These are phyloP conservation scores for Lordiphosa fenestrarum DNA, from an alignment of 2,888 invertebrate species.

Conservation along the genomic window DNA sequence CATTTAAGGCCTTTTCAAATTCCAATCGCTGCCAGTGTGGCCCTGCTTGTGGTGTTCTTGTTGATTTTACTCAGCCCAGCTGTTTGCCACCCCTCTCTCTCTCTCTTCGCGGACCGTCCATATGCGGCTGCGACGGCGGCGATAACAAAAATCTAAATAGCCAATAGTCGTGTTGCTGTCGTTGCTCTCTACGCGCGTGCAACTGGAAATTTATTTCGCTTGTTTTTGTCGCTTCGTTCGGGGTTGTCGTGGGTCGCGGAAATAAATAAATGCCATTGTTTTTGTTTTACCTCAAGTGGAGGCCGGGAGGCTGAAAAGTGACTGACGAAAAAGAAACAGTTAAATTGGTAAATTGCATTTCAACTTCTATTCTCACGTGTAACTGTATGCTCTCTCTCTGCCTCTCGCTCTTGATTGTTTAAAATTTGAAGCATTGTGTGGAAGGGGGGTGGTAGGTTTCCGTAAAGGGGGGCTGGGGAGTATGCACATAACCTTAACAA, in stretches of 20 bases:
- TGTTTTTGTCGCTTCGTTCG: slow-evolving; percentile 12
- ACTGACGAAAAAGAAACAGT: no score
- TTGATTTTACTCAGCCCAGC: no score
- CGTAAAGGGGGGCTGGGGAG: not conserved
- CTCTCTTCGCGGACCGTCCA: no score
- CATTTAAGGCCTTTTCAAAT: no score
- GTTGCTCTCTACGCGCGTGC: slow-evolving; percentile 4
- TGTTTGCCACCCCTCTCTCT: no score
- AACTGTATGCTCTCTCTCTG: not conserved
- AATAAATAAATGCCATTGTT: slow-evolving; percentile 9
- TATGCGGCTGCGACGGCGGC: not conserved
- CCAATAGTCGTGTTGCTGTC: slow-evolving; percentile 1
- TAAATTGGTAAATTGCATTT: no score
- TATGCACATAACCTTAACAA: slow-evolving; percentile 3
- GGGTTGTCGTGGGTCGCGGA: slow-evolving; percentile 5
- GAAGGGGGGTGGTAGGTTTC: not conserved
- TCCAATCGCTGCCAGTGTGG: no score
- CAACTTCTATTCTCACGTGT: slow-evolving; percentile 8
- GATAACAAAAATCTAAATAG: slow-evolving; percentile 3
- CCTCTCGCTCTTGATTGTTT: slow-evolving; percentile 8
- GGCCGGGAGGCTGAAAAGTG: not conserved
- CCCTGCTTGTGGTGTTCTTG: no score
- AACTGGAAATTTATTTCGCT: not conserved
- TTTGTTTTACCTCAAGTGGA: slow-evolving; percentile 78
- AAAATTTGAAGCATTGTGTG: slow-evolving; percentile 13